Percentiles rank a stretch among this genome's conserved stretches.
Evolutionary conservation across 2,113 vertebrate species (phyloP).

Genomic region (Setophaga petechia): DNA sequence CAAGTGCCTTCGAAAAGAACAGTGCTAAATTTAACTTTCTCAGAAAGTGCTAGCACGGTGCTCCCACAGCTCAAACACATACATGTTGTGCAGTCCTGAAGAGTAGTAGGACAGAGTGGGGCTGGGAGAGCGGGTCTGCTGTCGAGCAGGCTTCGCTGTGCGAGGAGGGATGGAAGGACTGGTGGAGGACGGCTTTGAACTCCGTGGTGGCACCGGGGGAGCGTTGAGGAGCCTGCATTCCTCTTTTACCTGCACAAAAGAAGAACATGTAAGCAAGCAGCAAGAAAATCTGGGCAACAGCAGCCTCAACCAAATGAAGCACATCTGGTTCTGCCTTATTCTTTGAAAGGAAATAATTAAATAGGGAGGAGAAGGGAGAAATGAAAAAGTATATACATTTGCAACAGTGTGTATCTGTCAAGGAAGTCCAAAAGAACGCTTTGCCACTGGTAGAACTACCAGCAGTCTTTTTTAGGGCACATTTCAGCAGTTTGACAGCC

Average conservation of each 20-base stretch:
- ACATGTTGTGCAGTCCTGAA: constrained; percentile 96
- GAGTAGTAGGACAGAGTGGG: constrained; percentile 98
- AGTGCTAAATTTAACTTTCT: background rate
- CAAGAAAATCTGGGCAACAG: background rate
- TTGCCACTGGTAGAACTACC: background rate
- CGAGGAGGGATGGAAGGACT: constrained; percentile 82
- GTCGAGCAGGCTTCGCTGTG: constrained; percentile 82
- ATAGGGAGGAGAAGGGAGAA: background rate
- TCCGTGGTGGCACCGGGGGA: constrained; percentile 93
- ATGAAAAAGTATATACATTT: background rate
- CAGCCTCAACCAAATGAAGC: background rate
- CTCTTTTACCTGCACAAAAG: constrained; percentile 87
- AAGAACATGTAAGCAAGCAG: constrained; percentile 33
- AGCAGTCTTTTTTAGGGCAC: background rate
- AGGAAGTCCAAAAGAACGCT: background rate
- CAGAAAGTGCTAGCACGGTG: background rate
- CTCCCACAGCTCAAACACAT: constrained; percentile 62
- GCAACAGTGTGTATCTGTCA: background rate
- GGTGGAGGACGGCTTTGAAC: constrained; percentile 84
- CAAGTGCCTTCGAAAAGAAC: background rate
- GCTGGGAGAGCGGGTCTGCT: constrained; percentile 92
- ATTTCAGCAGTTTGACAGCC: background rate
- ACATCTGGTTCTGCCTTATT: background rate
- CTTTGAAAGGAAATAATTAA: constrained; percentile 19
- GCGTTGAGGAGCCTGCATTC: constrained; percentile 97